Evolutionary conservation across 2,797 vertebrate genomes (phyloP).

Genomic region (Furcifer pardalis): DNA sequence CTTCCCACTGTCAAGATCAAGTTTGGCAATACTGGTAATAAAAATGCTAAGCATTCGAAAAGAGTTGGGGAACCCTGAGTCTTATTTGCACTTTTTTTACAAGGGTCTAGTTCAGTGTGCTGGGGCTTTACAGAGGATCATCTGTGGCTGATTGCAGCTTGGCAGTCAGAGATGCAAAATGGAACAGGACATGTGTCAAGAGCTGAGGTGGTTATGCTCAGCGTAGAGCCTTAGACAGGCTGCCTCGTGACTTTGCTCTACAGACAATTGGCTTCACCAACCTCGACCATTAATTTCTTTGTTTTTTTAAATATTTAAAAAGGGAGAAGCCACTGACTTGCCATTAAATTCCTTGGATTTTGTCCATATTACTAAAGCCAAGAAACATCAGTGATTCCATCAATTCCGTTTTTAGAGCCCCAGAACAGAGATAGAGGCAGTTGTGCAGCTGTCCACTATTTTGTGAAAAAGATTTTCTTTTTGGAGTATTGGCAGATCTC

Average conservation of each 20-base stretch:
- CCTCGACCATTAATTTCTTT: constrained; percentile 49
- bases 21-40: constrained; percentile 52
- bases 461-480: constrained; percentile 21
- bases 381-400: constrained; percentile 1
- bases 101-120: constrained; percentile 58
- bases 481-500: constrained; percentile 6
- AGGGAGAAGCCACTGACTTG: constrained; percentile 40
- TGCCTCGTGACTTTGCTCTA: constrained; percentile 19
- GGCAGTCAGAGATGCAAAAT: constrained; percentile 52
- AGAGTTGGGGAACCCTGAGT: constrained; percentile 51
- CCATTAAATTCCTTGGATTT: constrained; percentile 48
- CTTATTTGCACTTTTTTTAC: constrained; percentile 78
- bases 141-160: constrained; percentile 47
- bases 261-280: constrained; percentile 43
- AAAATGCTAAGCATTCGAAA: constrained; percentile 50
- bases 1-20: constrained; percentile 49
- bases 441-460: constrained; percentile 31
- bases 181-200: constrained; percentile 55
- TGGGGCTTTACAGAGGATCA: constrained; percentile 56
- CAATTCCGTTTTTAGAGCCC: constrained; percentile 41
- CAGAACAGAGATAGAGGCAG: neutral
- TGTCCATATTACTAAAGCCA: constrained; percentile 35
- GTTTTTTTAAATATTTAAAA: constrained; percentile 15
- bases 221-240: constrained; percentile 27
- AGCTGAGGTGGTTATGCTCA: constrained; percentile 55